Evolutionary conservation across 2,797 vertebrate species (phyloP).

Genomic region (Botia kubotai): DNA sequence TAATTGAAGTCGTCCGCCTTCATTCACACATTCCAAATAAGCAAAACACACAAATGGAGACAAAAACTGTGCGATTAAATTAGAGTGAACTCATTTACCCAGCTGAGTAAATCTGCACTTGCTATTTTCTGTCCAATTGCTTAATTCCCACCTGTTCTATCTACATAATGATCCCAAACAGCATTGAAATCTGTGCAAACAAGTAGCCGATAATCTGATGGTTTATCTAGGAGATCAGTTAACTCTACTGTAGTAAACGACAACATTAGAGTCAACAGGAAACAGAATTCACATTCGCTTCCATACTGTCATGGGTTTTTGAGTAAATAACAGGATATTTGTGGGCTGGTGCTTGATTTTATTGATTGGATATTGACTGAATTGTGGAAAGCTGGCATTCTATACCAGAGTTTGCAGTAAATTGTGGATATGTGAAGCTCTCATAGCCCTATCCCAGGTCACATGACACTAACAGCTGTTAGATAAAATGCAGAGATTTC

Average conservation of each 20-base stretch:
- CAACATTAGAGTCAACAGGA: slow-evolving; percentile 7
- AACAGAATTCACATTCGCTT: not conserved
- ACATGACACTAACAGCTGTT: not conserved
- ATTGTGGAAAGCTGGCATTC: not conserved
- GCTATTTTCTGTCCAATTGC: slow-evolving; percentile 25
- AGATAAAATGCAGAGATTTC: not conserved
- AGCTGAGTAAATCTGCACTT: slow-evolving; percentile 45
- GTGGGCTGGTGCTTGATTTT: not conserved
- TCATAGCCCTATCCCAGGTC: not conserved
- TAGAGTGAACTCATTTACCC: slow-evolving; percentile 33
- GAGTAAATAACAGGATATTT: not conserved
- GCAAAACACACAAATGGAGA: slow-evolving; percentile 33
- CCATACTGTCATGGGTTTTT: not conserved
- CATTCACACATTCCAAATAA: slow-evolving; percentile 23
- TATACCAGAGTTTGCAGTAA: not conserved
- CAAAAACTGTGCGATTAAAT: slow-evolving; percentile 24
- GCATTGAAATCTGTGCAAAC: slow-evolving; percentile 22
- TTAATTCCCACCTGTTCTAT: slow-evolving; percentile 44
- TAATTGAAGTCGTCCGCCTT: slow-evolving; percentile 35
- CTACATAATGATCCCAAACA: slow-evolving; percentile 43
- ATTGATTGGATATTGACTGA: not conserved
- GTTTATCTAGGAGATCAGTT: slow-evolving; percentile 37
- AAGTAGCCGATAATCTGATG: slow-evolving; percentile 4
- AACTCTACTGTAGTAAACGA: slow-evolving; percentile 1
- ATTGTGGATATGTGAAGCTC: not conserved